A percentile compares a stretch with the other conserved stretches of the same genome.
Conservation (phyloP, 2,113 vertebrate genomes). For the Nycticryphes semicollaris region DNA sequence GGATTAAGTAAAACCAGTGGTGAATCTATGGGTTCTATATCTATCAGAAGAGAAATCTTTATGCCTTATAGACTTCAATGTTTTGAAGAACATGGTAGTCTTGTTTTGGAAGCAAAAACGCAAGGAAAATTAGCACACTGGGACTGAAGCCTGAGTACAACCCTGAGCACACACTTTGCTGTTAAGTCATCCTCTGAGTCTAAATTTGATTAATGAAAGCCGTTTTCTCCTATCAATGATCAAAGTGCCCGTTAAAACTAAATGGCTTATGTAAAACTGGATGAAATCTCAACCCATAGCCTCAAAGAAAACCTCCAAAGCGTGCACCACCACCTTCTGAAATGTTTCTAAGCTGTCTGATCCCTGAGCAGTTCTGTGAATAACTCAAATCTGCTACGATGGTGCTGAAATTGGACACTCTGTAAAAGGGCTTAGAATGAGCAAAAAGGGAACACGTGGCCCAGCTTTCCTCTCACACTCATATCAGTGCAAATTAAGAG, state of each 20-base stretch:
- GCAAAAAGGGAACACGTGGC: neutral
- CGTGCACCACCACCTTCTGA: neutral
- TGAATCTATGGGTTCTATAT: neutral
- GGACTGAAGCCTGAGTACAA: neutral
- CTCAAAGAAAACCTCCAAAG: neutral
- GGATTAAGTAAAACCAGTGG: neutral
- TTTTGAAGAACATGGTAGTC: neutral
- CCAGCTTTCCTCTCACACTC: neutral
- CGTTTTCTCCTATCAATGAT: slow-evolving; percentile 11
- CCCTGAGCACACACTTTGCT: neutral
- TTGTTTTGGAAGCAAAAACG: neutral
- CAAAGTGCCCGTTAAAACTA: slow-evolving; percentile 53
- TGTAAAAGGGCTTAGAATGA: neutral
- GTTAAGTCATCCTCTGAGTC: neutral
- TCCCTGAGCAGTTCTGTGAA: neutral
- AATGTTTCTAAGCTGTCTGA: neutral
- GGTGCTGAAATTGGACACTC: neutral
- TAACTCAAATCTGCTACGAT: neutral
- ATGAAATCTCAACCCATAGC: neutral
- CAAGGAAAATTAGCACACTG: neutral
- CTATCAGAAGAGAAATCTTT: neutral
- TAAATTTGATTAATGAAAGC: neutral
- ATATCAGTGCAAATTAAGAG: neutral
- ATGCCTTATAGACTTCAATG: neutral
- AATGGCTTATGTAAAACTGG: neutral